Conservation (phyloP, 1,140 invertebrate genomes). For the Bombus waltoni region DNA sequence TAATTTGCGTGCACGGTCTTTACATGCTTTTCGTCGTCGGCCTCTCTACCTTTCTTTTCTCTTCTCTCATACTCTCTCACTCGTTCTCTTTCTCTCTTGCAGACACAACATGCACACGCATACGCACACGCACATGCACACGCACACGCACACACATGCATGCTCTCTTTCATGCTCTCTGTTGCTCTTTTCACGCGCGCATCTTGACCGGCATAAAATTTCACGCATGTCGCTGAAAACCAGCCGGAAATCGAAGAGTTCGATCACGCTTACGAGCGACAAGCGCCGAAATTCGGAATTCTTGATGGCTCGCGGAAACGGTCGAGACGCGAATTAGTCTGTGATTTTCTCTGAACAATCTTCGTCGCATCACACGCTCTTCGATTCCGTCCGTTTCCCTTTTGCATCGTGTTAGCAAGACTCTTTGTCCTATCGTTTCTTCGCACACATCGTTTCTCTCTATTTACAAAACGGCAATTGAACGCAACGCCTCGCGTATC, state of each 20-base stretch:
- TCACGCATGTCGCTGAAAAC: slow-evolving; percentile 2
- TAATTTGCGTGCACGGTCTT: slow-evolving; percentile 25
- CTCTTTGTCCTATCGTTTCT: neutral
- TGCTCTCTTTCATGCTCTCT: neutral
- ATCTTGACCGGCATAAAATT: neutral
- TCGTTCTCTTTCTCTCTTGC: neutral
- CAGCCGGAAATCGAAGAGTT: slow-evolving; percentile 27
- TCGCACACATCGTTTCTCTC: neutral
- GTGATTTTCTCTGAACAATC: too few relatives aligned
- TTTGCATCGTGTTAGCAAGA: neutral
- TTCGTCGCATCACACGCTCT: neutral
- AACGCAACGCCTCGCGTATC: slow-evolving; percentile 15
- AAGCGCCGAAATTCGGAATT: too few relatives aligned
- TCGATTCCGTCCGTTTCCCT: neutral
- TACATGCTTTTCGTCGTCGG: slow-evolving; percentile 43
- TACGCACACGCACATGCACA: fast-evolving
- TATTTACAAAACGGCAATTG: slow-evolving; percentile 16
- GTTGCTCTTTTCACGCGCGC: slow-evolving; percentile 19
- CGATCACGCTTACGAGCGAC: neutral
- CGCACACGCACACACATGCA: too few relatives aligned
- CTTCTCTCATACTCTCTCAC: neutral
- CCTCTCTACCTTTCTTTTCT: slow-evolving; percentile 6
- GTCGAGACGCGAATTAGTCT: too few relatives aligned
- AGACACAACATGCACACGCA: fast-evolving
- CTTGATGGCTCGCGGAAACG: too few relatives aligned